These are phyloP conservation scores for Caenorhabditis latens DNA, from an alignment of 1,140 invertebrate species.

Conservation along the genomic window DNA sequence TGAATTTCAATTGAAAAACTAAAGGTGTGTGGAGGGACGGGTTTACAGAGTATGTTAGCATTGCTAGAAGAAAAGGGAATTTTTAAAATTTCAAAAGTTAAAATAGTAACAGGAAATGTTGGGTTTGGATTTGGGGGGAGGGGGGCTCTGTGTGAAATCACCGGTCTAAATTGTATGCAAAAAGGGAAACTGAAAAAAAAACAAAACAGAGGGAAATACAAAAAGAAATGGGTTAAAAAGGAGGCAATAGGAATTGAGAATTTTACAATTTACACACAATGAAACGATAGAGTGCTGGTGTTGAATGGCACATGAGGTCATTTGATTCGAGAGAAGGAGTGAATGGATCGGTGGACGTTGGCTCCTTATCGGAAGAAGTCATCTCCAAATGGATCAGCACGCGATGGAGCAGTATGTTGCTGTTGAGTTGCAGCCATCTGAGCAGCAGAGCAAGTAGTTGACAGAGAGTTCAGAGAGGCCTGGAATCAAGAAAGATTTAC, in stretches of 20 bases:
- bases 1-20: too few relatives aligned
- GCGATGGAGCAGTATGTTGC: constrained; percentile 53
- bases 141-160: constrained; percentile 27
- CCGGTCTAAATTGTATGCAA: constrained; percentile 16
- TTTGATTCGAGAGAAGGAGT: neutral
- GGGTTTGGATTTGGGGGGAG: neutral
- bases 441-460: constrained; percentile 49
- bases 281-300: constrained; percentile 7
- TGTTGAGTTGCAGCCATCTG: constrained; percentile 47
- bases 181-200: neutral
- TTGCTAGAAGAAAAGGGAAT: neutral
- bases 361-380: constrained; percentile 81
- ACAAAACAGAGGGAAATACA: neutral
- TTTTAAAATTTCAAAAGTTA: constrained; percentile 22
- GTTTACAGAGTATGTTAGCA: neutral
- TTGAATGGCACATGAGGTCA: constrained; percentile 41
- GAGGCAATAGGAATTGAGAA: neutral
- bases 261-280: constrained; percentile 35
- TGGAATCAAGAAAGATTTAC: neutral
- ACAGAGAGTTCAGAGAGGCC: constrained; percentile 65
- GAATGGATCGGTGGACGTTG: constrained; percentile 70
- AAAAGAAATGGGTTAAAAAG: neutral
- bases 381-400: constrained; percentile 68
- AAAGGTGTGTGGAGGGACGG: too few relatives aligned
- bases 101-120: constrained; percentile 32